Evolutionary conservation across 2,888 invertebrate genomes (phyloP), one percentile per base, ranked within the genome.

Genomic region (Apotomis turbidana): DNA sequence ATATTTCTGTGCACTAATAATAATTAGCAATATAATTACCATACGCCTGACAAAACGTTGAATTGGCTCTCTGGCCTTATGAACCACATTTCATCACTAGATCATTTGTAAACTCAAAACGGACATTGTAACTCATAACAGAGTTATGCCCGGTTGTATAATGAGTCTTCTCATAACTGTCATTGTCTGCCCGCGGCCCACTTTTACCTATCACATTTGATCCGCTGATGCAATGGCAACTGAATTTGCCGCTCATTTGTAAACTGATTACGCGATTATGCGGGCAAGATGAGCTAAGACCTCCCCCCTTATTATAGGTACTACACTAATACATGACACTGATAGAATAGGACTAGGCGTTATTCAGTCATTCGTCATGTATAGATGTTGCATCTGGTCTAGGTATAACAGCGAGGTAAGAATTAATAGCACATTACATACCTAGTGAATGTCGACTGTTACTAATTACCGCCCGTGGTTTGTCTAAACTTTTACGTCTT

Each of bases 191-290:
- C 55, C 5, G 57, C 12, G 49, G 49, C 36, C 57, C 57, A 57
- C 57, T 57, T 57, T 57, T 57, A 57, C 57, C 57, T 6, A 38
- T 57, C 38, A 57, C 58, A 58, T 38, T 58, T 38, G 38, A 38
- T 58, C 38, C 38, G n/a, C 58, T 58, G 58, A 36, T 38, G 58
- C 58, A 58, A 58, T 38, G 36, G 10, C n/a, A 36, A 36, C 38
- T 6, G n/a, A 58, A 58, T 58, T 49, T 49, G 10, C 49, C 49
- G 49, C 49, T 49, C 49, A 49, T 49, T 49, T n/a, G 38, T n/a
- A 36, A 58, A 38, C 58, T 38, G 58, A 38, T 57, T 57, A 57
- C n/a, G n/a, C 38, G 36, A 27, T 55, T 27, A 58, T 58, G 12
- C 0, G 38, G 57, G 57, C 59, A 60, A 38, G 44, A 44, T 59